A percentile compares a stretch with the other conserved stretches of the same genome.
Evolutionary conservation across 2,888 invertebrate genomes (phyloP).

Genomic region (Amblyjoppa proteus): DNA sequence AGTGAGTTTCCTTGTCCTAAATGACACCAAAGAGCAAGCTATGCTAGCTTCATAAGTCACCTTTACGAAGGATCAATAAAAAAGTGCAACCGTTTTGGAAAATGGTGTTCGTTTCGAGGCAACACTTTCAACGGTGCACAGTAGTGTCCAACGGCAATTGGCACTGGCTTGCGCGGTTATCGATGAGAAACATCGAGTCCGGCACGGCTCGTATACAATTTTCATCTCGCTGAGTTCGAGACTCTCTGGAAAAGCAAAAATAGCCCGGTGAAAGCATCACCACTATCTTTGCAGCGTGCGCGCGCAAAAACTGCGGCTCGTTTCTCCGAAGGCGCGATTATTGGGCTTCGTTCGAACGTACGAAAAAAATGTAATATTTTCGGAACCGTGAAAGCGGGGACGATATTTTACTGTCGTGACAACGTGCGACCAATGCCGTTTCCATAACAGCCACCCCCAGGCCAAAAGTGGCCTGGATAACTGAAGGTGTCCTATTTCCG

Average conservation of each 20-base stretch:
- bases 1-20: too few relatives aligned
- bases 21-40: too few relatives aligned
- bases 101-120: too few relatives aligned
- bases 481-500: too few relatives aligned
- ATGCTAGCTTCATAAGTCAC: too few relatives aligned
- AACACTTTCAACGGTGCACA: too few relatives aligned
- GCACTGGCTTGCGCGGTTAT: constrained; percentile 6
- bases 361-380: not conserved
- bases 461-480: too few relatives aligned
- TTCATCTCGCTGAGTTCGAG: constrained; percentile 50
- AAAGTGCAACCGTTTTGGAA: too few relatives aligned
- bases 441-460: too few relatives aligned
- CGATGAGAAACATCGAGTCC: constrained; percentile 20
- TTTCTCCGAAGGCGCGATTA: not conserved
- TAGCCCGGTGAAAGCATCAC: constrained; percentile 49
- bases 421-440: not conserved
- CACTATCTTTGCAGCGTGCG: constrained; percentile 22
- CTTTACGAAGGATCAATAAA: too few relatives aligned
- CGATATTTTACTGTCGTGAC: not conserved
- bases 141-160: not conserved
- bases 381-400: not conserved
- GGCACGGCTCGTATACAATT: constrained; percentile 26
- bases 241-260: constrained; percentile 58
- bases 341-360: not conserved
- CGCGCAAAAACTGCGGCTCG: not conserved